Base-by-base conservation (phyloP, 2,113 vertebrate genomes). In the Crotalus helleri region DNA sequence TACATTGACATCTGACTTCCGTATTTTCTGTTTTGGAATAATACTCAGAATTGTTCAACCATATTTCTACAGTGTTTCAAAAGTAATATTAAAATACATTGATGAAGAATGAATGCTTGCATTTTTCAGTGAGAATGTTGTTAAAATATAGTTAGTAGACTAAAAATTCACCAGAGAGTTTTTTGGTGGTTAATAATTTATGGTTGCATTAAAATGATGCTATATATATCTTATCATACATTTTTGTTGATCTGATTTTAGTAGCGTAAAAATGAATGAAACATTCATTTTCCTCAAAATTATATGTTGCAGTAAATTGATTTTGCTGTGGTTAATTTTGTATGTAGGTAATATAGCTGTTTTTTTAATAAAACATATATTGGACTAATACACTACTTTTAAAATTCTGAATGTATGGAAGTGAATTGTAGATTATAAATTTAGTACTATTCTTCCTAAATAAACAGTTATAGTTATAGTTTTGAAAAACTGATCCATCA, bases 321-420 rank as follows among this genome's bases (percentile, higher is more conserved):
- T 96, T 26, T 90, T 96, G 33, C 95, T 97, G 92, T 93, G 96
- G 95, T 96, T 95, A 96, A 93, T 96, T 96, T 96, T 96, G 90
- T 96, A 92, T 96, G 93, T 96, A 95, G 96, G 51, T 49, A 23
- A 92, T 97, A 93, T 10, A 95, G 93, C 91, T 93, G 93, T 93
- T 96, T 94, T 90, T 95, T 46, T 46, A 46, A 96, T 96, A 95
- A 96, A 96, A 93, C 44, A 46, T 91, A 95, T 94, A n/a, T 95
- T 96, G 97, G 55, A 93, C 96, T 94, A 92, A 55, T 29, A 0
- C 93, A 93, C 93, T 96, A 81, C 95, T 96, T 95, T 94, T 94
- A 95, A 94, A 95, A 95, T 92, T 51, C 88, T 92, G 29, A 90
- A 13, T 95, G 92, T 97, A 92, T 95, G 94, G 93, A 90, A 97